Evolutionary conservation across 2,797 vertebrate species (phyloP), one percentile per base, ranked within the genome.

Genomic region (Todus mexicanus): DNA sequence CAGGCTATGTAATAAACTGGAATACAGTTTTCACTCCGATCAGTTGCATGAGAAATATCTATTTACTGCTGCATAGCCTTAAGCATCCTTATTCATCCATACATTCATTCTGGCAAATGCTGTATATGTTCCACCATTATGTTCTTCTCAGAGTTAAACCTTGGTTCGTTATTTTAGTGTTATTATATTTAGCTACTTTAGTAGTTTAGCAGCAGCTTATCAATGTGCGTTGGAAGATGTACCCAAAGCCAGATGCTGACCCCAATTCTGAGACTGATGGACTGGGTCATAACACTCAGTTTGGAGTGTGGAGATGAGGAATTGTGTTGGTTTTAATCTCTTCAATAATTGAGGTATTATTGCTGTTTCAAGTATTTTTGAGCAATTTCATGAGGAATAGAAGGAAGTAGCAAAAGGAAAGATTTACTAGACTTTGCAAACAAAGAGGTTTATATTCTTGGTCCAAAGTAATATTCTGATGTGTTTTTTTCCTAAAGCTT

Each of bases 11-110:
- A 96, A 97, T 95, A 97, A 98, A 74, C 94, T 96, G 98, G 95
- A 97, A 97, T 98, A 97, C 84, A 95, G 94, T 76, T 96, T 98
- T 97, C 97, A 97, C 90, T 95, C 74, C 92, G 91, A 94, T 96
- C 89, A 95, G 72, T 92, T 96, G 94, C 92, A 68, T 89, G 95
- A 95, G 87, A 97, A 96, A 87, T 97, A 76, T 94, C 97, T 97
- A 27, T 95, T 98, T 98, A 97, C 98, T 98, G 96, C 92, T 98
- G 94, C 97, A 97, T 97, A 97, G 97, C 98, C 98, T 93, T 89
- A 68, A 98, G 98, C 97, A 90, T 84, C 90, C 87, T 89, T 29
- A 20, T 65, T 88, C 68, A 81, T 68, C 86, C 70, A 64, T 38
- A n/a, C 17, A 12, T 84, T 89, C 61, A 22, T 87, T 68, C 74